These are phyloP conservation scores for Nezara viridula DNA, from an alignment of 2,888 invertebrate species.

Conservation along the genomic window DNA sequence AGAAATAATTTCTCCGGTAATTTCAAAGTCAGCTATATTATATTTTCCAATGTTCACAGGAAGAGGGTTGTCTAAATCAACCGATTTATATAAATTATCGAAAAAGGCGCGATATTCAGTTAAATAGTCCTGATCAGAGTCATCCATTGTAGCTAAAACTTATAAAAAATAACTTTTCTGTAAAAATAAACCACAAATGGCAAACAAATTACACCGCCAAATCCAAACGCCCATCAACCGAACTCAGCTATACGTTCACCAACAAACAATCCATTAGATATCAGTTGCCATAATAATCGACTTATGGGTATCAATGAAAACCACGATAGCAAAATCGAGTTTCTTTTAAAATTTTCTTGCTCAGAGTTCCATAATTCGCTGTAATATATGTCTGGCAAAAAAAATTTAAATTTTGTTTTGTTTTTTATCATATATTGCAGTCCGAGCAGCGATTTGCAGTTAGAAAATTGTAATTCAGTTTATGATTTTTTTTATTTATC, in stretches of 20 bases:
- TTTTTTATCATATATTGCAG: neutral
- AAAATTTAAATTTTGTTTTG: neutral
- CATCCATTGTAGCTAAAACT: constrained; percentile 61
- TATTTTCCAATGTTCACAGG: constrained; percentile 81
- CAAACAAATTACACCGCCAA: constrained; percentile 54
- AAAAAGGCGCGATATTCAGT: constrained; percentile 80
- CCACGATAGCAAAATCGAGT: neutral
- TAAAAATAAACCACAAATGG: constrained; percentile 21
- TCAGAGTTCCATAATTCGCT: neutral
- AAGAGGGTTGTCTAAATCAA: constrained; percentile 80
- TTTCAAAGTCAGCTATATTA: constrained; percentile 78
- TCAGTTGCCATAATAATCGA: constrained; percentile 55
- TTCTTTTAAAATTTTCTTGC: neutral
- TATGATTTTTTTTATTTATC: too few relatives aligned
- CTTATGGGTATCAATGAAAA: neutral
- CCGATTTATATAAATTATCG: constrained; percentile 78
- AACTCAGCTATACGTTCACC: constrained; percentile 42
- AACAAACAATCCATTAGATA: constrained; percentile 55
- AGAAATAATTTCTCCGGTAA: constrained; percentile 81
- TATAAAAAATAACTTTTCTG: constrained; percentile 29
- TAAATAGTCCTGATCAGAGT: constrained; percentile 77
- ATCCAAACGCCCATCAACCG: constrained; percentile 56
- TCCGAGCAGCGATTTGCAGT: neutral
- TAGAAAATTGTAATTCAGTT: neutral
- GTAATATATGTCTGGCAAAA: neutral